Evolutionary conservation across 2,888 invertebrate genomes (phyloP), one percentile per base, ranked within the genome.

Genomic region (Meganola albula): DNA sequence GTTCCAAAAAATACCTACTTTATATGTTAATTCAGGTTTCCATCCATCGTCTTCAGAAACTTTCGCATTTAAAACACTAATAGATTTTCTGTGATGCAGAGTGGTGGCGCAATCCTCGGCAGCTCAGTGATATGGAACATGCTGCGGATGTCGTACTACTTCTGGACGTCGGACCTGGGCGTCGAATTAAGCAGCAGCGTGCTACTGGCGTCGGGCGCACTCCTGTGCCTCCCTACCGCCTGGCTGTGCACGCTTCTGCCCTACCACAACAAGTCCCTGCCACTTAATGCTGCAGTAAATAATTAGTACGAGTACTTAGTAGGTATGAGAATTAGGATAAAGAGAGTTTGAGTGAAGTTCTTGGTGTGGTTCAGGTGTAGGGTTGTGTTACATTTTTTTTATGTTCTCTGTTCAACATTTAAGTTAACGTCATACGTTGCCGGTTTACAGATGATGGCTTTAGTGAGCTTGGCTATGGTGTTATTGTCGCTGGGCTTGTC

Each of bases 141-240:
- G 8, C 48, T 80, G 26, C 74, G 82, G 9, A 73, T 83, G 62
- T 82, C 77, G 2, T 83, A 82, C 48, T 80, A 79, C 54, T 83
- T 84, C 63, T 83, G 84, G 84, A 74, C 74, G 11, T 63, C 80
- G 14, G 83, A 84, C 46, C 57, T 83, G 41, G 78, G 77, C 16
- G 64, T 72, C 31, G 82, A 84, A 53, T 57, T 84, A 27, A 69
- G 69, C 10, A 44, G 70, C 5, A 60, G 65, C 42, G 64, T 74
- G 35, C 50, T 74, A 36, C 62, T 80, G 43, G 42, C 82, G 27
- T 67, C 70, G 4, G 83, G 75, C 7, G 65, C 75, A 1, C 53
- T 82, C 40, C 71, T 84, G 12, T 82, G 84, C 48, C 57, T 84
- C 45, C 83, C 84, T 13, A 61, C 67, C n/a, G 77, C 79, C 58